phyloP scores from a whole-genome alignment of 1,140 invertebrate genomes.

The Saccostrea cuccullata region DNA sequence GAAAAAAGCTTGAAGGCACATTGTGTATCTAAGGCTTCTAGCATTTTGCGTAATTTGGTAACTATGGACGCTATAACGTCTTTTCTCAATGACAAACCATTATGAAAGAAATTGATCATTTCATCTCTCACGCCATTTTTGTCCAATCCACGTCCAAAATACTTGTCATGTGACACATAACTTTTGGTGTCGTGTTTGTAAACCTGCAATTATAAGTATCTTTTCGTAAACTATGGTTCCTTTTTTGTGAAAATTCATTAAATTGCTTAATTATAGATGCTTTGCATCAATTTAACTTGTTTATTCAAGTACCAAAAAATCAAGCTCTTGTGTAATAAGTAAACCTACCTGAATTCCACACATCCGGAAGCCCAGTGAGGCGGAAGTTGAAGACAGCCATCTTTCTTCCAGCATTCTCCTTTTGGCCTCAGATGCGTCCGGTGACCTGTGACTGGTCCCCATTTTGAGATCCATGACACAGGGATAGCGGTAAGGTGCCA shows the following conservation, averaged over 20 bases:
- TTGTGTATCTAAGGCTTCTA: constrained; percentile 89
- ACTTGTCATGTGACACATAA: constrained; percentile 92
- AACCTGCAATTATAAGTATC: constrained; percentile 80
- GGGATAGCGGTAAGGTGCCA: constrained; percentile 86
- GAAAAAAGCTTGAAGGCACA: constrained; percentile 96
- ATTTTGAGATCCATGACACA: constrained; percentile 94
- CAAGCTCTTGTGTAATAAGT: no score
- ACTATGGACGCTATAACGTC: constrained; percentile 87
- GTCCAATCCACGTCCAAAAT: constrained; percentile 90
- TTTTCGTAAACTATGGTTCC: neutral
- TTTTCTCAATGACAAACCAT: constrained; percentile 85
- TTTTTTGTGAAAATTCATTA: neutral
- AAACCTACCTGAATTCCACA: constrained; percentile 90
- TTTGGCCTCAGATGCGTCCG: constrained; percentile 94
- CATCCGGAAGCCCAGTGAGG: constrained; percentile 90
- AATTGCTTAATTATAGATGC: neutral
- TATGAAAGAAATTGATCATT: constrained; percentile 91
- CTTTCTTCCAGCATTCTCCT: constrained; percentile 91
- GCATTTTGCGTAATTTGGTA: constrained; percentile 85
- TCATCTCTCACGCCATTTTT: constrained; percentile 90
- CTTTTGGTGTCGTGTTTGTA: constrained; percentile 84
- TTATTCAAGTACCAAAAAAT: no score
- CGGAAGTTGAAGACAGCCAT: constrained; percentile 92
- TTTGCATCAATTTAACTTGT: no score
- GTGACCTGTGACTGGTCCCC: constrained; percentile 96